Conservation (phyloP, 2,888 invertebrate genomes). For the Clusia tigrina region DNA sequence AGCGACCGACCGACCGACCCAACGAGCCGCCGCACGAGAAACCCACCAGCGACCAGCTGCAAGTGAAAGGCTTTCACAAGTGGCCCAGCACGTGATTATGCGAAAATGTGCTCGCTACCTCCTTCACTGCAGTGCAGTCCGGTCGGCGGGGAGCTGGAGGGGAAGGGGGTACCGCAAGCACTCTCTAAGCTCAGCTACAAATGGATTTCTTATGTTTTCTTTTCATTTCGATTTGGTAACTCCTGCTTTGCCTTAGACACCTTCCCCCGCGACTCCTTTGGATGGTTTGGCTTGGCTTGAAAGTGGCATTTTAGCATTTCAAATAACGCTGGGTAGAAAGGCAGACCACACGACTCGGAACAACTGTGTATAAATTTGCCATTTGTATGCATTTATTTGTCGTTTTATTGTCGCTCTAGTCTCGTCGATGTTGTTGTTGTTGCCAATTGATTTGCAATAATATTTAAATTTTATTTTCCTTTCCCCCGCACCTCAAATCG, state of each 20-base stretch:
- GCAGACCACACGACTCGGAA: slow-evolving; percentile 44
- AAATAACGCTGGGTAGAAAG: slow-evolving; percentile 41
- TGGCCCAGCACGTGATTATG: slow-evolving; percentile 41
- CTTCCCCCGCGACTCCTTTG: no score
- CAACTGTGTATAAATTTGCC: slow-evolving; percentile 57
- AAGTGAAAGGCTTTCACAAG: slow-evolving; percentile 51
- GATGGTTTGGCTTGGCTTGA: slow-evolving; percentile 43
- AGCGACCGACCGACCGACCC: not conserved
- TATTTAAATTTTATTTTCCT: slow-evolving; percentile 51
- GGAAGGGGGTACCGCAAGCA: not conserved
- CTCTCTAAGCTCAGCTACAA: slow-evolving; percentile 42
- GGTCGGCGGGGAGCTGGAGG: not conserved
- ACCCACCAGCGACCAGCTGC: no score
- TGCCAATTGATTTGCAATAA: slow-evolving; percentile 58
- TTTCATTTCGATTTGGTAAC: slow-evolving; percentile 47
- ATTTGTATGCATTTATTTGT: slow-evolving; percentile 55
- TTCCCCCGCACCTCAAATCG: not conserved
- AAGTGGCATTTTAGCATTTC: slow-evolving; percentile 58
- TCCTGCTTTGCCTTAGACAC: no score
- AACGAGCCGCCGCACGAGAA: not conserved
- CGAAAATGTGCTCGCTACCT: slow-evolving; percentile 37
- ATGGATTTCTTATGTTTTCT: slow-evolving; percentile 60
- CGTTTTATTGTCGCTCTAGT: slow-evolving; percentile 9
- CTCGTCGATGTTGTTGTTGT: not conserved
- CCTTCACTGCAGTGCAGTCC: slow-evolving; percentile 7